phyloP scores from a whole-genome alignment of 2,888 invertebrate genomes.

The Drosophila antonietae region DNA sequence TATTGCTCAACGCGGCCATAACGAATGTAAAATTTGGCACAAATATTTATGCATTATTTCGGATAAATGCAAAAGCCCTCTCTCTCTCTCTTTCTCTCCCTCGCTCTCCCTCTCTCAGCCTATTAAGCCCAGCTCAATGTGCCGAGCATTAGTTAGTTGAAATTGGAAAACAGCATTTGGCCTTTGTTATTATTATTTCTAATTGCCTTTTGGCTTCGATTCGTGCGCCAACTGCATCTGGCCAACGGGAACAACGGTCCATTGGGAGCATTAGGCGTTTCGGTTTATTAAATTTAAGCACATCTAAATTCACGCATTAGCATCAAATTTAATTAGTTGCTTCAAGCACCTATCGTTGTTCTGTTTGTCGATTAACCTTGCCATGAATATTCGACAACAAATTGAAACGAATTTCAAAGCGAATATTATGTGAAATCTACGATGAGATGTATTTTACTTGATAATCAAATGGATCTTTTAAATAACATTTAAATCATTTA shows the following conservation, averaged over 20 bases:
- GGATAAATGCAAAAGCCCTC: slow-evolving; percentile 9
- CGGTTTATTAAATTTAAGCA: slow-evolving; percentile 40
- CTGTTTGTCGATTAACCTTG: slow-evolving; percentile 15
- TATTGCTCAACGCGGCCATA: slow-evolving; percentile 13
- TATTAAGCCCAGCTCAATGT: slow-evolving; percentile 34
- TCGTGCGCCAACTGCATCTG: slow-evolving; percentile 25
- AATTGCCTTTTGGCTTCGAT: slow-evolving; percentile 53
- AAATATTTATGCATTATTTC: slow-evolving; percentile 36
- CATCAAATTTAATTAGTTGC: slow-evolving; percentile 55
- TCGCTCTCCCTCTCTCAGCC: neutral
- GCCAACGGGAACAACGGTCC: slow-evolving; percentile 14
- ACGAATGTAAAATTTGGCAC: slow-evolving; percentile 14
- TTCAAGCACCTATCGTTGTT: neutral
- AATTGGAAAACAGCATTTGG: slow-evolving; percentile 52
- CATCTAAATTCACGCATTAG: slow-evolving; percentile 53
- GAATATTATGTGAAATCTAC: neutral
- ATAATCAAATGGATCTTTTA: too few relatives aligned
- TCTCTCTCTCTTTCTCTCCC: neutral
- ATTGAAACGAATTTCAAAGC: neutral
- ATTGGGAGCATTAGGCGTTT: slow-evolving; percentile 16
- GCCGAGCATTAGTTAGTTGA: slow-evolving; percentile 48
- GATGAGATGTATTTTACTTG: neutral
- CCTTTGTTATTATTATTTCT: slow-evolving; percentile 69
- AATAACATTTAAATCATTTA: too few relatives aligned
- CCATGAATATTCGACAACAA: neutral